phyloP scores from a whole-genome alignment of 1,140 invertebrate genomes.

The Calliphora vicina region DNA sequence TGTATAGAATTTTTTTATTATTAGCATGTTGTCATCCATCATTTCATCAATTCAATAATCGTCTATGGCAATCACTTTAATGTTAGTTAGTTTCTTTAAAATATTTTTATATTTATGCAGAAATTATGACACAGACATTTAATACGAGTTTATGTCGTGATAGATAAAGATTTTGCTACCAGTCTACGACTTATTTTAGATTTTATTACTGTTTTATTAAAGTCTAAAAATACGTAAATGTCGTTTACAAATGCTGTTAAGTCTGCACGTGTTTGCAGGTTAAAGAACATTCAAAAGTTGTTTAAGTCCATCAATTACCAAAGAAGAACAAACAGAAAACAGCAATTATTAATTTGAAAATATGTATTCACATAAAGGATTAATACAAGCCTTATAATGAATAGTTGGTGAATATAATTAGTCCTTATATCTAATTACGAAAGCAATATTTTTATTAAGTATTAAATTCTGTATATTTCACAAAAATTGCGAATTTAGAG shows the following conservation, averaged over 20 bases:
- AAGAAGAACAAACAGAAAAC: neutral
- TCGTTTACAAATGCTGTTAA: neutral
- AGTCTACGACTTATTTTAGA: neutral
- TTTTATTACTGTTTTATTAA: neutral
- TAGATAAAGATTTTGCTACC: neutral
- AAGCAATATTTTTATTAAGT: too few species aligned
- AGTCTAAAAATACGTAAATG: neutral
- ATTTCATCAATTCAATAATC: too few species aligned
- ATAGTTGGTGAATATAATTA: too few species aligned
- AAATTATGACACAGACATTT: neutral
- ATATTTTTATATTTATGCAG: neutral
- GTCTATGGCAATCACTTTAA: too few species aligned
- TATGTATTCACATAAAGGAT: too few species aligned
- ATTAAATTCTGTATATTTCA: too few species aligned
- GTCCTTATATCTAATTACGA: too few species aligned
- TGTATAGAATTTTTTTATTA: too few species aligned
- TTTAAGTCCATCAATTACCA: neutral
- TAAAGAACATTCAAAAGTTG: neutral
- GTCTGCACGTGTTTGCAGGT: neutral
- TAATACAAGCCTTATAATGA: too few species aligned
- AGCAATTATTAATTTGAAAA: neutral
- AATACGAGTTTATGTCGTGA: neutral
- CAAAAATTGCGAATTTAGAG: too few species aligned
- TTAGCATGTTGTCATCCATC: too few species aligned
- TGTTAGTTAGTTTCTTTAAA: too few species aligned